These are phyloP conservation scores for Xanthorhoe designata DNA, from an alignment of 2,888 invertebrate genomes.

Conservation along the genomic window DNA sequence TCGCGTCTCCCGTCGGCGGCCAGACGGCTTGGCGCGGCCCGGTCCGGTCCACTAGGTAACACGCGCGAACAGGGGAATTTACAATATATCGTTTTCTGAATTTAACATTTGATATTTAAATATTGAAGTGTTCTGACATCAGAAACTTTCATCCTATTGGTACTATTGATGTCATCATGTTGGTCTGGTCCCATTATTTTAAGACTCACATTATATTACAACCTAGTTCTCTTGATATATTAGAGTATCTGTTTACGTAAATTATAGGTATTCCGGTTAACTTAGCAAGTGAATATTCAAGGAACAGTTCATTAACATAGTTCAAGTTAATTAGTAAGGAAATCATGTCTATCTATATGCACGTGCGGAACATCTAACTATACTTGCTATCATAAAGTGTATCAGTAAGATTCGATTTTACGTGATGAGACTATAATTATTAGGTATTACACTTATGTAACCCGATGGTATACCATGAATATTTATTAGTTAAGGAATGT, in stretches of 20 bases:
- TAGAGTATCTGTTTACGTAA: neutral
- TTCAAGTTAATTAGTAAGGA: conserved; percentile 49
- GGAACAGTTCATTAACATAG: conserved; percentile 41
- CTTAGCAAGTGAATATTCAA: conserved; percentile 23
- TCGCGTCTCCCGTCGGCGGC: conserved; percentile 9
- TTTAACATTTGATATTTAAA: conserved; percentile 1
- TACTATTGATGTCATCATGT: too few species aligned
- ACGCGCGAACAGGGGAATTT: conserved; percentile 14
- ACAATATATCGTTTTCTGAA: conserved; percentile 8
- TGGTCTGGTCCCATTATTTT: too few species aligned
- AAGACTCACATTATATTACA: too few species aligned
- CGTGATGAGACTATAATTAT: conserved; percentile 21
- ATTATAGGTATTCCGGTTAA: neutral
- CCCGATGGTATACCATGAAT: conserved; percentile 2
- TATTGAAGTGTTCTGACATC: neutral
- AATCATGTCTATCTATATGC: conserved; percentile 60
- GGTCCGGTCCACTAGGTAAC: conserved; percentile 28
- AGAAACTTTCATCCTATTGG: too few species aligned
- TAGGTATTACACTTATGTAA: conserved; percentile 4
- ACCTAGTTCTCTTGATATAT: neutral
- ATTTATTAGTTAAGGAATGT: conserved; percentile 6
- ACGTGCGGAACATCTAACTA: conserved; percentile 50
- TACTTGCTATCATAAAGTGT: conserved; percentile 11
- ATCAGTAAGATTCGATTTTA: conserved; percentile 30
- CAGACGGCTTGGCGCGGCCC: conserved; percentile 30